Evolutionary conservation across 1,140 invertebrate species (phyloP).

Genomic region (Galendromus occidentalis): DNA sequence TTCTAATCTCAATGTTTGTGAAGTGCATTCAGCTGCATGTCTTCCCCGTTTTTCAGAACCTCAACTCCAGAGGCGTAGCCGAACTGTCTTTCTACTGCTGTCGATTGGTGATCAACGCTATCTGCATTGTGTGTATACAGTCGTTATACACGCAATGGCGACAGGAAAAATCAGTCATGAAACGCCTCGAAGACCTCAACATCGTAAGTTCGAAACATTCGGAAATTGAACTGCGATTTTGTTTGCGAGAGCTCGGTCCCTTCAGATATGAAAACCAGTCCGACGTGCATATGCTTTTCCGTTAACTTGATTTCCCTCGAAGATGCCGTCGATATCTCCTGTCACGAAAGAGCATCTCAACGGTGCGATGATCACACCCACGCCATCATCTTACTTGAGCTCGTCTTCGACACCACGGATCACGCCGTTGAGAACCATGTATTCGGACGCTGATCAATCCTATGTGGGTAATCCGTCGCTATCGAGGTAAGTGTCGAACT

Average conservation of each 20-base stretch:
- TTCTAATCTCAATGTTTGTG: too few relatives aligned
- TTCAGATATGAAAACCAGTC: too few relatives aligned
- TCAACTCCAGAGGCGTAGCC: neutral
- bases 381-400: neutral
- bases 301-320: too few relatives aligned
- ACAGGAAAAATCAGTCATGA: slow-evolving; percentile 2
- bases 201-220: neutral
- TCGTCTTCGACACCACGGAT: neutral
- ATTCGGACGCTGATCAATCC: neutral
- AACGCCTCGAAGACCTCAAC: neutral
- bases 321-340: too few relatives aligned
- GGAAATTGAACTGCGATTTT: too few relatives aligned
- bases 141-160: slow-evolving; percentile 7
- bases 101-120: neutral
- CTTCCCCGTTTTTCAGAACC: neutral
- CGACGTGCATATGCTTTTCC: too few relatives aligned
- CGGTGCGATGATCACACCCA: neutral
- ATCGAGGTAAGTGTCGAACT: neutral
- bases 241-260: too few relatives aligned
- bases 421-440: neutral
- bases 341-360: too few relatives aligned
- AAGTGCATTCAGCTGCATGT: too few relatives aligned
- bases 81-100: slow-evolving; percentile 2
- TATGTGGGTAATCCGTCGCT: neutral
- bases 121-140: neutral